Evolutionary conservation across 1,140 invertebrate species (phyloP), one percentile per base, ranked within the genome.

Genomic region (Dinoponera quadriceps): DNA sequence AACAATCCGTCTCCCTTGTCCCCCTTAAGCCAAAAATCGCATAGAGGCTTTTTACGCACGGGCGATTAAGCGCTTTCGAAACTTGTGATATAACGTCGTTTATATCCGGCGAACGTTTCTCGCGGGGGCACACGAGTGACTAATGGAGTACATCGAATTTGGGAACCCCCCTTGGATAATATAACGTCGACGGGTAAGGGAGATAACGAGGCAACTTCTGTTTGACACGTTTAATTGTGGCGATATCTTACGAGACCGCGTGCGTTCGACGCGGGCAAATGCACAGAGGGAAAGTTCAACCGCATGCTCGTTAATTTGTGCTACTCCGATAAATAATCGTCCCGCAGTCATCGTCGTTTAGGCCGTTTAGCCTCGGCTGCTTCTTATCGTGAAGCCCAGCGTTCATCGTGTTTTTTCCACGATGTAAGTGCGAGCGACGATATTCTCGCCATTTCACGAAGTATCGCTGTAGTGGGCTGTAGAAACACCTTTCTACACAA

Each of bases 171-270:
- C 18, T 38, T 63, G 75, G 51, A 57, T 9, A n/a, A 44, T 69
- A 44, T 68, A 20, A 18, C 49, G 48, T 18, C 49, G 60, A 29
- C 13, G 65, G 63, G 69, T 69, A 80, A 66, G 75, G 51, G 51
- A 57, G 75, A 80, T 80, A 80, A 69, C 75, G 65, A 69, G 75
- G 65, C 51, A 57, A 69, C 75, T 80, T 80, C 65, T 57, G 65
- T 80, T 80, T 25, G 55, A 82, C 78, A n/a, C 44, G 27, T 74
- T 82, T 72, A 72, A 82, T 62, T 51, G 55, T 27, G 55, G 29
- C 55, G 59, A 62, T 82, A 73, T 82, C 29, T 60, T 62, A 74
- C 57, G 27, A n/a, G n/a, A 27, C 59, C 68, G 27, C 69, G 13
- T 48, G 68, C 1, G 18, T 62, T n/a, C 20, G 38, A 62, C 66